These are phyloP conservation scores for Lophura nycthemera DNA, from an alignment of 2,113 vertebrate species.

Conservation along the genomic window DNA sequence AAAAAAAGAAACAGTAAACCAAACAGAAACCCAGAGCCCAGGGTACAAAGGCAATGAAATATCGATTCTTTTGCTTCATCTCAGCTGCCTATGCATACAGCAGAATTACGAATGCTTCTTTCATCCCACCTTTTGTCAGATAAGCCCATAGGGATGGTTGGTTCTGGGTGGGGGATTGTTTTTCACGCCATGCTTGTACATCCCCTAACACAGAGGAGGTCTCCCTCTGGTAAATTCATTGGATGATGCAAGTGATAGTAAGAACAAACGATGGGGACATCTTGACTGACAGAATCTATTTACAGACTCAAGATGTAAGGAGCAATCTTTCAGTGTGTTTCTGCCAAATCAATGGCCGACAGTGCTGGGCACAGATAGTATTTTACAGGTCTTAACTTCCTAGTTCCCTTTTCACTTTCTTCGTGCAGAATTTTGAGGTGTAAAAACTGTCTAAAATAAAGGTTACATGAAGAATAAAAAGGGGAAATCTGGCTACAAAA, in stretches of 20 bases:
- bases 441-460: constrained; percentile 62
- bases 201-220: neutral
- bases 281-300: constrained; percentile 31
- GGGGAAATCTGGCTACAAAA: constrained; percentile 51
- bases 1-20: no score
- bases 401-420: neutral
- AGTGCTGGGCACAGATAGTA: neutral
- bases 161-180: neutral
- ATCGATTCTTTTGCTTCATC: neutral
- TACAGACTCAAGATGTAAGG: constrained; percentile 27
- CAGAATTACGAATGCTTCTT: neutral
- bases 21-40: neutral
- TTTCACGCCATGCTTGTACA: neutral
- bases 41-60: neutral
- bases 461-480: constrained; percentile 35
- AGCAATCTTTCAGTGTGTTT: constrained; percentile 19
- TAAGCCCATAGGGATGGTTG: no score
- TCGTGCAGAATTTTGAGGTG: constrained; percentile 1
- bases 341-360: neutral
- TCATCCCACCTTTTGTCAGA: neutral
- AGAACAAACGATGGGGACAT: constrained; percentile 30
- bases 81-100: neutral
- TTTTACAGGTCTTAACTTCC: constrained; percentile 15
- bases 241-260: neutral
- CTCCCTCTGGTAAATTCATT: neutral